Evolutionary conservation across 2,113 vertebrate genomes (phyloP).

Genomic region (Sminthopsis crassicaudata): DNA sequence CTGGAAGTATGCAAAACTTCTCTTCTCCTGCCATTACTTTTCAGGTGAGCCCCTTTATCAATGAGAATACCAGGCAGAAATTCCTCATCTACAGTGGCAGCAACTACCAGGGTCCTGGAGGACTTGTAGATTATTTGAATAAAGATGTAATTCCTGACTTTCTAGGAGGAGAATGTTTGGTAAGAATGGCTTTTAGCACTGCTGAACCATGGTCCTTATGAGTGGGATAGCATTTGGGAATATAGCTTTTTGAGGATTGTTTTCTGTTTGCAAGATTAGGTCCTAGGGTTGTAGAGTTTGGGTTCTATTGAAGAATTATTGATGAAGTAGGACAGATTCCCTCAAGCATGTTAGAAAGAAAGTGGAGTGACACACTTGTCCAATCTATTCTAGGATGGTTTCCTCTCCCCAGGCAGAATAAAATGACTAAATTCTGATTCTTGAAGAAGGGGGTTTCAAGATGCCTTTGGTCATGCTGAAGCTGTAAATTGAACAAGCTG

Average conservation of each 20-base stretch:
- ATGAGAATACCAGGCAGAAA: slow-evolving; percentile 90
- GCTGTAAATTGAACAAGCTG: neutral
- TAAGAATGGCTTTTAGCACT: slow-evolving; percentile 68
- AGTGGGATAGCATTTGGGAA: neutral
- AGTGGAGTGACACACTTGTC: neutral
- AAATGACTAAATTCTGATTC: neutral
- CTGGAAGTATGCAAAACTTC: neutral
- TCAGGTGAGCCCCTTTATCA: slow-evolving; percentile 91
- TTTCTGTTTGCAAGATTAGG: neutral
- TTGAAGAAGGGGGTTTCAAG: neutral
- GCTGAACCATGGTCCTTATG: neutral
- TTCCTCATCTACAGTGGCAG: slow-evolving; percentile 91
- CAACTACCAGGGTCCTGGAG: slow-evolving; percentile 89
- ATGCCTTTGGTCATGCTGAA: neutral
- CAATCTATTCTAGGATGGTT: neutral
- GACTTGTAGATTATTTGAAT: slow-evolving; percentile 89
- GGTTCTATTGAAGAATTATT: neutral
- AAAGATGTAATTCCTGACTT: slow-evolving; percentile 90
- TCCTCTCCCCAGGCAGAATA: neutral
- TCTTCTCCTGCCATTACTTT: neutral
- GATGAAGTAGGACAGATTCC: neutral
- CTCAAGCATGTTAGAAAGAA: neutral
- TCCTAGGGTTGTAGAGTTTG: neutral
- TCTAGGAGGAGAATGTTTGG: slow-evolving; percentile 90
- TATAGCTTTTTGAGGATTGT: fast-evolving